Evolutionary conservation across 1,140 invertebrate species (phyloP), one percentile per base, ranked within the genome.

Genomic region (Apis mellifera): DNA sequence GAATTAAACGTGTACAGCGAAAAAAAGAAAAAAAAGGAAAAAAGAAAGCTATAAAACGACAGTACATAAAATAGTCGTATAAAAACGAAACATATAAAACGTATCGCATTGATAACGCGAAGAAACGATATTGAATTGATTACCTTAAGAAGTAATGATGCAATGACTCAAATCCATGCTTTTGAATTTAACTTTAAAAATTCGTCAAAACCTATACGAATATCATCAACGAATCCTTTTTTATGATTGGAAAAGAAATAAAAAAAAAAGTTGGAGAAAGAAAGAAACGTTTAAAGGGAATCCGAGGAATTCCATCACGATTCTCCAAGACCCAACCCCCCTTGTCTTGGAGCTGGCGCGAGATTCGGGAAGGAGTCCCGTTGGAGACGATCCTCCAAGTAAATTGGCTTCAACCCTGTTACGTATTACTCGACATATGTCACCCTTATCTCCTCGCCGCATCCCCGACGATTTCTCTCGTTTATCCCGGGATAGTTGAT

Each of bases 371-470:
- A 32, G 57, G 26, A 57, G 57, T 50, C 21, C 52, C n/a, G 26
- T 8, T 23, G 32, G 55, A 23, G 71, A 71, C 59, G 81, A 60
- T 77, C 26, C 50, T 26, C 65, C 7, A 55, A 78, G 81, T 78
- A 78, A 83, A 83, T 83, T 83, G 81, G 68, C 66, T 72, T 32
- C 42, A 54, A 17, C 50, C n/a, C 73, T 78, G 66, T 78, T 83
- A 83, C 76, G 65, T 78, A 83, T 83, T 83, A 78, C 69, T 23
- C 75, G 76, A 78, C 81, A 83, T 83, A 83, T 83, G 81, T 83
- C 81, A 83, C 68, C 69, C 76, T 83, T 83, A 83, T 83, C 81
- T 71, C 9, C 57, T n/a, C 8, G 50, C 48, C 60, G 55, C 64
- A 69, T 42, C 62, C 42, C 42, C 69, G 12, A 71, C 81, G 57